Evolutionary conservation across 2,888 invertebrate genomes (phyloP), one percentile per base, ranked within the genome.

Genomic region (Empis stercorea): DNA sequence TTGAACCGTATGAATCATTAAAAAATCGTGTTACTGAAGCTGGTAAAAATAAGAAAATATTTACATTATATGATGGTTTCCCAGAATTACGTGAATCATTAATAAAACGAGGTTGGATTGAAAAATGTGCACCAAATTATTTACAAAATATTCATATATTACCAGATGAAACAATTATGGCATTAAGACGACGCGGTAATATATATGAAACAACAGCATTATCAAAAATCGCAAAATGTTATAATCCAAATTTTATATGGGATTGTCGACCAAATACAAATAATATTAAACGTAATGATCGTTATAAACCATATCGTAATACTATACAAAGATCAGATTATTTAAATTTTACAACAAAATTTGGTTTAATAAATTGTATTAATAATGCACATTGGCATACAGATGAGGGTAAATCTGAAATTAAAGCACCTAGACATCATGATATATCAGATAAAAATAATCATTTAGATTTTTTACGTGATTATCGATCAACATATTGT

Each of bases 401-500:
- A 3, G 57, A 61, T 20, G 61, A 61, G 7, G 9, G 23, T 27
- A 27, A 6, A 7, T 27, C 23, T 6, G 23, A 27, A 7, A 27
- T 27, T 7, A 4, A 7, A 2, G 9, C 23, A 27, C 23, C 23
- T 6, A 4, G 23, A 6, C 23, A 27, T 27, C 9, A 27, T 27
- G 2, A 9, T 9, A 27, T 27, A 27, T 27, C 9, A 27, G 7
- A 4, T 27, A 2, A 4, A 4, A 7, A 27, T 7, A 7, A 27
- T 6, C 23, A 27, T 27, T 27, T 51, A 13, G 57, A 56, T 2
- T 68, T 68, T 30, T 58, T 57, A n/a, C 54, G 61, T 13, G 89
- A 92, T 63, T 93, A 80, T 61, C 78, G 81, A 60, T 70, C 82
- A 46, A 87, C 87, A 3, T 84, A 87, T 4, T 86, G 87, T 54